phyloP scores from a whole-genome alignment of 2,113 vertebrate genomes.

The Calyptomena viridis region DNA sequence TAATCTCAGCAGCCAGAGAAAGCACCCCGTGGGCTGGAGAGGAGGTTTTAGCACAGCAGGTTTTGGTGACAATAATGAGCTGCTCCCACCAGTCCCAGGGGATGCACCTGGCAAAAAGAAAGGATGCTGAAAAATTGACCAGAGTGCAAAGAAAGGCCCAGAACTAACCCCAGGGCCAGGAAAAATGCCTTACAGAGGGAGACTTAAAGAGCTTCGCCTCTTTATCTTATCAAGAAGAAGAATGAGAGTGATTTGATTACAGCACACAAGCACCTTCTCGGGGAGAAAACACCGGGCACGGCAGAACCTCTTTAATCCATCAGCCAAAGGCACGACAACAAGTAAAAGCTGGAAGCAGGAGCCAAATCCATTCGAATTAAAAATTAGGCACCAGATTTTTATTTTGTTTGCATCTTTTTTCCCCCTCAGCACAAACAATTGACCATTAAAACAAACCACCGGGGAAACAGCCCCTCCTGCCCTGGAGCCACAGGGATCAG shows the following conservation, averaged over 20 bases:
- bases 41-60: accelerated
- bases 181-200: neutral
- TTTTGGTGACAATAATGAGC: neutral
- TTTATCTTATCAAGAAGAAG: constrained; percentile 51
- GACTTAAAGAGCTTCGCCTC: neutral
- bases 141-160: neutral
- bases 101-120: neutral
- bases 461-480: accelerated
- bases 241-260: constrained; percentile 43
- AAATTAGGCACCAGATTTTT: neutral
- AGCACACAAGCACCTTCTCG: neutral
- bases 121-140: neutral
- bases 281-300: neutral
- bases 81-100: neutral
- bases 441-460: neutral
- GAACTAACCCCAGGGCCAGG: neutral
- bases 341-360: neutral
- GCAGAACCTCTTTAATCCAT: constrained; percentile 27
- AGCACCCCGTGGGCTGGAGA: neutral
- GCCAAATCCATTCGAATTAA: neutral
- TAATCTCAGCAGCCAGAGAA: neutral
- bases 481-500: accelerated
- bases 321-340: neutral
- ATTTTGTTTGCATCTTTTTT: neutral
- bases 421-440: neutral